phyloP scores from a whole-genome alignment of 2,113 vertebrate genomes.

The Rissa tridactyla region DNA sequence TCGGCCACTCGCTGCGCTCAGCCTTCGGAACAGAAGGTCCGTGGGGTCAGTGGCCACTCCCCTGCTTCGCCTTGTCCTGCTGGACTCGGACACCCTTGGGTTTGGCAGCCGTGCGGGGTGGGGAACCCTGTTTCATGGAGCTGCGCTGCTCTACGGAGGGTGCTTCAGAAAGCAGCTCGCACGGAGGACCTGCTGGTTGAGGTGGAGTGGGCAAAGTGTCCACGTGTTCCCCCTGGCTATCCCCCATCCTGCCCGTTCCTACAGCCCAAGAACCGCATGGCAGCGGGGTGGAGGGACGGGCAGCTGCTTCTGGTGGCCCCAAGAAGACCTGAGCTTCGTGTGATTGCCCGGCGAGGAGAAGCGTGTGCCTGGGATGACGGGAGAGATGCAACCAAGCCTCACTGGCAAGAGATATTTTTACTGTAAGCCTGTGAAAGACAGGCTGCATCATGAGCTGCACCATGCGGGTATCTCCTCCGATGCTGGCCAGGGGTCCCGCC shows the following conservation, averaged over 20 bases:
- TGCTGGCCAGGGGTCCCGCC: not conserved
- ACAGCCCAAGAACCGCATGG: not conserved
- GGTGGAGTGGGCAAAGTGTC: not conserved
- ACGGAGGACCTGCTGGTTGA: not conserved
- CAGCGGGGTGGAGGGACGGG: not conserved
- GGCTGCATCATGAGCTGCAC: too few species aligned
- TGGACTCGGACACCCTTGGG: not conserved
- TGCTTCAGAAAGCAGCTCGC: not conserved
- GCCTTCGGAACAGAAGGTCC: not conserved
- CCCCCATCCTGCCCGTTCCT: not conserved
- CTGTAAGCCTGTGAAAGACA: not conserved
- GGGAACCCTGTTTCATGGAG: not conserved
- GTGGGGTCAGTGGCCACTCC: fast-evolving
- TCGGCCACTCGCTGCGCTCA: not conserved
- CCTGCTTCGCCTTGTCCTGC: not conserved
- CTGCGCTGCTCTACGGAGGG: fast-evolving
- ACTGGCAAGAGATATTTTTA: not conserved
- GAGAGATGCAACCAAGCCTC: not conserved
- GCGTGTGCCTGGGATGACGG: not conserved
- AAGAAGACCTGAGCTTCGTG: not conserved
- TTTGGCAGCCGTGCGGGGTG: too few species aligned
- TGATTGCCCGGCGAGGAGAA: not conserved
- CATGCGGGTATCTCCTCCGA: fast-evolving
- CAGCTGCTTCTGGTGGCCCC: not conserved
- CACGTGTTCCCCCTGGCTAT: not conserved